Evolutionary conservation across 2,113 vertebrate species (phyloP), one percentile per base, ranked within the genome.

Genomic region (Procavia capensis): DNA sequence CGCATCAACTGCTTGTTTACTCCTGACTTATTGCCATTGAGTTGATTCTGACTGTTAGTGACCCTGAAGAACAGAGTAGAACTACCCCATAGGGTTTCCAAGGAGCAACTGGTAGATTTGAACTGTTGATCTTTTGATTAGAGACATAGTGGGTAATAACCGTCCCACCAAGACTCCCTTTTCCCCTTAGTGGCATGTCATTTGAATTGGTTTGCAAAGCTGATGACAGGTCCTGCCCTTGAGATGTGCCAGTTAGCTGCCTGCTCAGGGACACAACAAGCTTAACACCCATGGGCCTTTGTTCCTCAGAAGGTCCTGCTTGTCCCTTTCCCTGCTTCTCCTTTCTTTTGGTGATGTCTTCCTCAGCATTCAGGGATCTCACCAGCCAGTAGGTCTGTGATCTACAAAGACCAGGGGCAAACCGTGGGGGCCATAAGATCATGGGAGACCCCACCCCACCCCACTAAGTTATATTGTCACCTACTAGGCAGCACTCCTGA

Each of bases 361-460:
- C 81, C 50, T 85, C 68, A 16, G 64, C 45, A 0, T n/a, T 47
- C 31, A 1, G 1, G 29, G 70, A 19, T 75, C 64, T 61, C 54
- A 39, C 16, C 13, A 24, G 88, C 43, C 79, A 34, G 29, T 4
- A 22, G 9, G 1, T n/a, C 74, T 75, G 39, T 75, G 34, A 59
- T 61, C 68, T 68, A 59, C 6, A 11, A 16, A 47, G 85, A 25
- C 2, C 9, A 29, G 61, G 34, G 1, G 8, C 10, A 59, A 22
- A 24, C 41, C 47, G 0, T 9, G 3, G 16, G 72, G 31, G 20
- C 36, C 41, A 2, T 25, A 75, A 64, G 45, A 27, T 41, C 29
- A 59, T 0, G 0, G 4, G 57, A 19, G 5, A 16, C 54, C 54
- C 0, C 6, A 0, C 54, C 54, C 0, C 6, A 0, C 0, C 36